These are phyloP conservation scores for Balearica regulorum DNA, from an alignment of 2,797 vertebrate genomes.

Conservation along the genomic window DNA sequence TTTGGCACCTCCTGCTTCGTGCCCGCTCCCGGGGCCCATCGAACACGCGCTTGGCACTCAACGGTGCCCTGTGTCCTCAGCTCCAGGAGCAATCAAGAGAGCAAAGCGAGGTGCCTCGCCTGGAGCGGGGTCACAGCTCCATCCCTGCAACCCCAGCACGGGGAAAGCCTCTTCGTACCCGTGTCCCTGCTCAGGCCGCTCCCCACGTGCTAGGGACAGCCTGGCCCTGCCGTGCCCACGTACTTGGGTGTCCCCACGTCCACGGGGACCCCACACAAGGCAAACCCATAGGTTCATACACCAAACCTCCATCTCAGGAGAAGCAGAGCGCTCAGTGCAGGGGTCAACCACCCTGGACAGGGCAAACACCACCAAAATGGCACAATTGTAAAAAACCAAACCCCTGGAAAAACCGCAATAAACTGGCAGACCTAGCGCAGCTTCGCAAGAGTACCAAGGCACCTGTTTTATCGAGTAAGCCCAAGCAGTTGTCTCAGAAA, in stretches of 20 bases:
- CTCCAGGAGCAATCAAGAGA: background rate
- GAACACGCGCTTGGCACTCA: background rate
- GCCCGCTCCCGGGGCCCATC: rapidly evolving
- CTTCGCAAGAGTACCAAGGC: rapidly evolving
- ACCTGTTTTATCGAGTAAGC: rapidly evolving
- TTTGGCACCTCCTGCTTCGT: rapidly evolving
- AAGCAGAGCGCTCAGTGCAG: background rate
- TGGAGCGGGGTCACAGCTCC: background rate
- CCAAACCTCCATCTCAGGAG: background rate
- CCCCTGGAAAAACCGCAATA: background rate
- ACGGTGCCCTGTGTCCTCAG: background rate
- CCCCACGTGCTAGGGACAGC: rapidly evolving
- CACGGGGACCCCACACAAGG: background rate
- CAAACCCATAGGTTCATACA: background rate
- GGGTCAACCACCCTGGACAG: rapidly evolving
- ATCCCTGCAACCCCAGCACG: background rate
- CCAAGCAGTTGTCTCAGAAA: background rate
- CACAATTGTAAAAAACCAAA: background rate
- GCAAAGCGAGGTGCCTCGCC: rapidly evolving
- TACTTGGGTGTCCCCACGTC: rapidly evolving
- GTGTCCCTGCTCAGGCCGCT: background rate
- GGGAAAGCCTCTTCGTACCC: background rate
- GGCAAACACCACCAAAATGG: rapidly evolving
- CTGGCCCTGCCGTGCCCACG: background rate
- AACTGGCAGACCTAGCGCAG: rapidly evolving